Base-by-base conservation (phyloP, 2,113 vertebrate species). In the Hippocampus mohnikei region DNA sequence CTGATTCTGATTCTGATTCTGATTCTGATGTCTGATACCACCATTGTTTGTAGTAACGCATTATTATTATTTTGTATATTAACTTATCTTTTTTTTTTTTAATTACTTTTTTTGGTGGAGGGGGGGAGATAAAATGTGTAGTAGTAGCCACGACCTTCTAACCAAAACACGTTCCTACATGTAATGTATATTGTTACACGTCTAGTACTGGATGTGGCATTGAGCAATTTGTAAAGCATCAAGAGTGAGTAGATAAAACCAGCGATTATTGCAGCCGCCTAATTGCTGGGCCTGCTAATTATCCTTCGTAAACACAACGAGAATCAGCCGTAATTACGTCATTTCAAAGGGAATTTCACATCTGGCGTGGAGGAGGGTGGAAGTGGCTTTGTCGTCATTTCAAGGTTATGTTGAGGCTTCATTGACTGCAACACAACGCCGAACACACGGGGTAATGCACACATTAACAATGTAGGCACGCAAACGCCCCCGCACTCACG, bases 401-500 rank as follows among this genome's bases (percentile, higher is more conserved):
- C 87, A 91, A 90, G 85, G 88, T 88, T 81, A 82, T 48, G 73
- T 53, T 68, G 86, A 85, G 79, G 87, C 87, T 82, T 79, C 85
- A 89, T 83, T 89, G 87, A 83, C 72, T 81, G 81, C 80, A 77
- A 29, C 71, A 75, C 76, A 78, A 83, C 69, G 75, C 72, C 78
- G 81, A 89, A 90, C 82, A 90, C 81, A 85, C 79, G 75, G 81
- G 29, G 82, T 87, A 82, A 88, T 82, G 81, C 84, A 84, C 80
- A 72, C 64, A 75, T 73, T 75, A 84, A 83, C 83, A 79, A 81
- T 80, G 25, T 44, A 40, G 37, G 53, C 77, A 67, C 27, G n/a
- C 56, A 42, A 72, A 69, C 25, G 20, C 48, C 40, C 15, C 0
- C 46, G 5, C 46, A 16, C 46, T 44, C 64, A 62, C 37, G 66